Base-by-base conservation (phyloP, 2,113 vertebrate genomes). In the Nibea coibor region DNA sequence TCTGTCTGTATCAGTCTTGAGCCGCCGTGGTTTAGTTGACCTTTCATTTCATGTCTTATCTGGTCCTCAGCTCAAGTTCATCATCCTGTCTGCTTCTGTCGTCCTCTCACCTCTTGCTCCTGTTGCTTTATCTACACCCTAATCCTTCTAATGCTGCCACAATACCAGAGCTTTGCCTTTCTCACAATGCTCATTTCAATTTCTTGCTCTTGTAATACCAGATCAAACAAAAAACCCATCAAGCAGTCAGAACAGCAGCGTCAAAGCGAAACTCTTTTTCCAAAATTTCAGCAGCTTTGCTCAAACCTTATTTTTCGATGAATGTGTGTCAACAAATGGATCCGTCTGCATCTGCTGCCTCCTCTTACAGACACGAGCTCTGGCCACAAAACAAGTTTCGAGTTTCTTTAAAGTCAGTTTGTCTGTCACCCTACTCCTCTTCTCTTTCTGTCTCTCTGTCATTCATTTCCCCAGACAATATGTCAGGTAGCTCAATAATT, bases 11-110 rank as follows among this genome's bases (percentile, higher is more conserved):
- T 48, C n/a, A 16, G 22, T n/a, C 50, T 51, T 20, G 5, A 70
- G 53, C 19, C 10, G 45, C 24, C 43, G 0, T 51, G 61, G 51
- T 58, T 42, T 6, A 48, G 45, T 47, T 43, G 48, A 54, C 66
- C 26, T 77, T 76, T 50, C 85, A 45, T 74, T 28, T 48, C 66
- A 72, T 19, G 7, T 72, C 35, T 1, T 54, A 79, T 72, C 64
- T 81, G 20, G 24, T 45, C 51, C 61, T 53, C 42, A 48, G 20
- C 45, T 48, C 26, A 19, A 9, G 0, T 76, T 58, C 15, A 39
- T 43, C 51, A 19, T 59, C 22, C 61, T 19, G n/a, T 65, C 59
- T 47, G 14, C 10, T 39, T 56, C 15, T 28, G 9, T 47, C 2
- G 4, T 42, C 51, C 59, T 72, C 43, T 47, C 73, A 45, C 15